Percentiles rank a stretch among this genome's conserved stretches.
Evolutionary conservation across 2,113 vertebrate species (phyloP).

Genomic region (Mixornis gularis): DNA sequence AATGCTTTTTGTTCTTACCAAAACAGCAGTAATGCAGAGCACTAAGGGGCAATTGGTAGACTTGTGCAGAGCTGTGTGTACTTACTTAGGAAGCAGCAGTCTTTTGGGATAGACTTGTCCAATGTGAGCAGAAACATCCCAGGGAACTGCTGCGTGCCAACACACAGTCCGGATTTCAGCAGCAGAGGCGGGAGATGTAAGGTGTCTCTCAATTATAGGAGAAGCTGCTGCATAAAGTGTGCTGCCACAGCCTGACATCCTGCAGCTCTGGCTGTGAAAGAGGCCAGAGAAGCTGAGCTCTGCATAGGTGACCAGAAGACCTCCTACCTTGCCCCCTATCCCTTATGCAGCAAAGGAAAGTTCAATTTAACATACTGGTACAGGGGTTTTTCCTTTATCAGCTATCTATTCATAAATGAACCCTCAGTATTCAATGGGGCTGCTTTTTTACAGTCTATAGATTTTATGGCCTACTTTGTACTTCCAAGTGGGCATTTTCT

Average conservation of each 20-base stretch:
- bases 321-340: background rate
- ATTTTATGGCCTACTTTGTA: background rate
- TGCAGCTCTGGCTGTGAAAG: background rate
- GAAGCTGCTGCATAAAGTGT: background rate
- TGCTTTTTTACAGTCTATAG: background rate
- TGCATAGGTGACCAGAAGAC: background rate
- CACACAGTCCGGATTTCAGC: accelerated
- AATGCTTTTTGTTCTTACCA: background rate
- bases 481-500: background rate
- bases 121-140: background rate
- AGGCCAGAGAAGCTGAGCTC: background rate
- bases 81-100: background rate
- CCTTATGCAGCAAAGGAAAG: background rate
- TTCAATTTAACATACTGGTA: background rate
- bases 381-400: background rate
- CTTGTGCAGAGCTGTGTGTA: background rate
- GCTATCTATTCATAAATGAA: background rate
- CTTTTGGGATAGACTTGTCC: background rate
- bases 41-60: accelerated
- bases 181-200: background rate
- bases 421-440: background rate
- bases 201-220: background rate
- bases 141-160: accelerated
- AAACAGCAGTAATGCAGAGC: background rate
- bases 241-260: background rate